phyloP scores from a whole-genome alignment of 2,797 vertebrate genomes.

The Chaunax sp. region DNA sequence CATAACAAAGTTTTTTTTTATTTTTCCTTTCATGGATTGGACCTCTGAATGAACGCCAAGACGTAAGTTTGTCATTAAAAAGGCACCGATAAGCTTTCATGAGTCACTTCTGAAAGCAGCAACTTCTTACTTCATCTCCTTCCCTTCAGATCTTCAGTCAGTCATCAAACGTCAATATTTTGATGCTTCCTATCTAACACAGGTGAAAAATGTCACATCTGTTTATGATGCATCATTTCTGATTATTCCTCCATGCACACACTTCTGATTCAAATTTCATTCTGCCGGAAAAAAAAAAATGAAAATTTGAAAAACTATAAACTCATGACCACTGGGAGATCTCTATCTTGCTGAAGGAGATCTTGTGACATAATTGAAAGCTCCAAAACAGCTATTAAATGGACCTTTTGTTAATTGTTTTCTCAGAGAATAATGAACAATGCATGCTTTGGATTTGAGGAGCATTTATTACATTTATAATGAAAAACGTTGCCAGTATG shows the following conservation, averaged over 20 bases:
- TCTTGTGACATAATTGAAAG: neutral
- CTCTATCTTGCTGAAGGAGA: neutral
- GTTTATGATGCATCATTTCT: slow-evolving; percentile 22
- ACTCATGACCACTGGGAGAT: slow-evolving; percentile 6
- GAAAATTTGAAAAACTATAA: slow-evolving; percentile 6
- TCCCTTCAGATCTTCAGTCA: slow-evolving; percentile 38
- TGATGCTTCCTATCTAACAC: slow-evolving; percentile 16
- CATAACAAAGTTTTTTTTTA: slow-evolving; percentile 53
- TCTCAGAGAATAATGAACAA: neutral
- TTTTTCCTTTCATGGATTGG: slow-evolving; percentile 47
- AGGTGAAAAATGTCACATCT: slow-evolving; percentile 11
- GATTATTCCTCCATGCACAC: slow-evolving; percentile 4
- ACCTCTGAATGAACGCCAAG: slow-evolving; percentile 54
- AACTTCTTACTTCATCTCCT: slow-evolving; percentile 36
- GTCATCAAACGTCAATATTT: slow-evolving; percentile 13
- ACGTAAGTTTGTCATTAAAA: slow-evolving; percentile 58
- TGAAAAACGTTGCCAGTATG: neutral
- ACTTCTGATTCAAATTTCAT: slow-evolving; percentile 5
- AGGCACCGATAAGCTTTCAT: slow-evolving; percentile 56
- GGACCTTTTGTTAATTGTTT: slow-evolving; percentile 1
- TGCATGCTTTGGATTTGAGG: neutral
- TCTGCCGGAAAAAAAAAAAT: neutral
- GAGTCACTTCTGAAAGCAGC: slow-evolving; percentile 35
- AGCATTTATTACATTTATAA: slow-evolving; percentile 14
- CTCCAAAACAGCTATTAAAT: slow-evolving; percentile 12